Conservation (phyloP, 2,113 vertebrate species). For the Alaudala cheleensis region DNA sequence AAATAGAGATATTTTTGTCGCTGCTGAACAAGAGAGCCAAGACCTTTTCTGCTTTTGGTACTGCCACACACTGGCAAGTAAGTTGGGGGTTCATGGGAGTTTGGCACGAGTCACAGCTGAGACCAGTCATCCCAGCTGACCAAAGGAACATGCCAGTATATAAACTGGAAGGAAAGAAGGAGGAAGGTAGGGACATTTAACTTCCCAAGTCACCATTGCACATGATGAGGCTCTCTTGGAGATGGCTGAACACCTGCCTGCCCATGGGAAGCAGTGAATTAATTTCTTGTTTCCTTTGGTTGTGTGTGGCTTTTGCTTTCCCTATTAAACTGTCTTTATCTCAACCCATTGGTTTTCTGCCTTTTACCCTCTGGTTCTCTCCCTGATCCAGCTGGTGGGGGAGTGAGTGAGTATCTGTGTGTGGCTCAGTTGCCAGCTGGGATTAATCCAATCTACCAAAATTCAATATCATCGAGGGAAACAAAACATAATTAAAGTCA, state of each 20-base stretch:
- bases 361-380: neutral
- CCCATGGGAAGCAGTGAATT: neutral
- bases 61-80: accelerated
- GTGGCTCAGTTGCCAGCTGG: neutral
- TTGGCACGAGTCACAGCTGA: neutral
- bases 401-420: neutral
- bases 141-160: neutral
- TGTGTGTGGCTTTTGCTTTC: neutral
- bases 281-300: neutral
- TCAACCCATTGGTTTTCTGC: neutral
- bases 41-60: neutral
- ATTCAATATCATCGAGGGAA: neutral
- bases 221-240: neutral
- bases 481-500: neutral
- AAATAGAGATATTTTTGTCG: neutral
- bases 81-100: accelerated
- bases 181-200: neutral
- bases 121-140: neutral
- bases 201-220: neutral
- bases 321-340: neutral
- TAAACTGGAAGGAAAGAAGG: accelerated
- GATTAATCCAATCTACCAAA: neutral
- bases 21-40: neutral
- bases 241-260: neutral
- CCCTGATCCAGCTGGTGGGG: neutral